Evolutionary conservation across 2,888 invertebrate species (phyloP).

Genomic region (Thymelicus acteon): DNA sequence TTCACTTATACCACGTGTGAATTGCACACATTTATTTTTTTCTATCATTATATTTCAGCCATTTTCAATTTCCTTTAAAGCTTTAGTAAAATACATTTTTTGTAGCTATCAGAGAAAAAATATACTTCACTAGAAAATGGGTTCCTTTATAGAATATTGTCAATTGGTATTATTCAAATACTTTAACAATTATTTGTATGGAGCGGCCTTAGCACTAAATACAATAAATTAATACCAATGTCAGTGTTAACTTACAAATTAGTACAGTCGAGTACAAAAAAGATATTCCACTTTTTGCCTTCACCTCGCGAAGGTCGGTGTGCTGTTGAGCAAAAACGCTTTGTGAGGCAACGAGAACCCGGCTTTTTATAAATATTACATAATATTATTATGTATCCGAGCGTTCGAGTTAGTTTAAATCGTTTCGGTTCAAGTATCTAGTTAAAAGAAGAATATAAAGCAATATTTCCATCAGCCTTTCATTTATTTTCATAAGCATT

Average conservation of each 20-base stretch:
- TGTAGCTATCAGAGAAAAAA: too few relatives aligned
- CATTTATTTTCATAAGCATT: not conserved
- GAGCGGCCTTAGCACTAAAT: constrained; percentile 13
- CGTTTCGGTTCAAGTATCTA: not conserved
- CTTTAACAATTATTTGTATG: too few relatives aligned
- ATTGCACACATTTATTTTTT: too few relatives aligned
- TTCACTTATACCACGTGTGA: too few relatives aligned
- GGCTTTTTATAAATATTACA: constrained; percentile 7
- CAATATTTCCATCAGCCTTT: not conserved
- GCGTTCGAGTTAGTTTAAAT: not conserved
- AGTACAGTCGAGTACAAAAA: constrained; percentile 33
- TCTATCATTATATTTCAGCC: too few relatives aligned
- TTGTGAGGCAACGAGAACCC: constrained; percentile 4
- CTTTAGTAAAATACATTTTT: too few relatives aligned
- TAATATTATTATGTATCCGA: constrained; percentile 10
- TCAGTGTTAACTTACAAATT: constrained; percentile 29
- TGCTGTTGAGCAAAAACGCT: constrained; percentile 20
- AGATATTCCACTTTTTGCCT: constrained; percentile 30
- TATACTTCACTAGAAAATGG: too few relatives aligned
- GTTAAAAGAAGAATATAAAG: not conserved
- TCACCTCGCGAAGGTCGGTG: constrained; percentile 31
- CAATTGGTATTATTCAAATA: too few relatives aligned
- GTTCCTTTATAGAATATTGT: too few relatives aligned
- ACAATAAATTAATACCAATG: constrained; percentile 18
- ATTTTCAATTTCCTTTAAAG: too few relatives aligned